phyloP scores from a whole-genome alignment of 2,113 vertebrate species.

The Chamaetylas fuelleborni region DNA sequence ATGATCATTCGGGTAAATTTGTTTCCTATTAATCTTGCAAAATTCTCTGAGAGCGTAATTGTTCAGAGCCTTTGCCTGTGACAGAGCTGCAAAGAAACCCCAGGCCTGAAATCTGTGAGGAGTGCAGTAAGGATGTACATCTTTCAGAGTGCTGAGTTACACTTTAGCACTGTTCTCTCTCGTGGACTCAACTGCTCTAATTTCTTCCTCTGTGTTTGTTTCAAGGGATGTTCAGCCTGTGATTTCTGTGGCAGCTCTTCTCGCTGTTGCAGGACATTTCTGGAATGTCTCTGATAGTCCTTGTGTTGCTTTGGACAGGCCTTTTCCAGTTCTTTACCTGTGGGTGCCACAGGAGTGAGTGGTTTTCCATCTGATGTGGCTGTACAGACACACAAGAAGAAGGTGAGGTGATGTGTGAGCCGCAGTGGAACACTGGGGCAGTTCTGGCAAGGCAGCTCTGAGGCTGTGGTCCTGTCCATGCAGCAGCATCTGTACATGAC shows the following conservation, averaged over 20 bases:
- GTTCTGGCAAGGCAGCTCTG: neutral
- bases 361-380: neutral
- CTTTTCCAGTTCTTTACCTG: neutral
- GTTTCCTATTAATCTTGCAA: neutral
- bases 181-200: no score
- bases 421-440: accelerated
- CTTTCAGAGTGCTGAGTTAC: neutral
- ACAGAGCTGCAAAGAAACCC: neutral
- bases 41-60: neutral
- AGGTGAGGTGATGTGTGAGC: neutral
- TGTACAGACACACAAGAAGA: neutral
- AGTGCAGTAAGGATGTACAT: neutral
- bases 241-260: neutral
- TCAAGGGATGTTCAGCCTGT: neutral
- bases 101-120: accelerated
- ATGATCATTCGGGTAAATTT: neutral
- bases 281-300: neutral
- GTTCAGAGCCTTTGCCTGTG: neutral
- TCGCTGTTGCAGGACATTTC: neutral
- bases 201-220: neutral
- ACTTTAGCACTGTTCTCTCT: neutral
- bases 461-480: accelerated
- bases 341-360: neutral
- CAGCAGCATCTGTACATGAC: accelerated
- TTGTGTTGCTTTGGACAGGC: neutral